Conservation (phyloP, 2,888 invertebrate genomes). For the Listrodromus nycthemerus region DNA sequence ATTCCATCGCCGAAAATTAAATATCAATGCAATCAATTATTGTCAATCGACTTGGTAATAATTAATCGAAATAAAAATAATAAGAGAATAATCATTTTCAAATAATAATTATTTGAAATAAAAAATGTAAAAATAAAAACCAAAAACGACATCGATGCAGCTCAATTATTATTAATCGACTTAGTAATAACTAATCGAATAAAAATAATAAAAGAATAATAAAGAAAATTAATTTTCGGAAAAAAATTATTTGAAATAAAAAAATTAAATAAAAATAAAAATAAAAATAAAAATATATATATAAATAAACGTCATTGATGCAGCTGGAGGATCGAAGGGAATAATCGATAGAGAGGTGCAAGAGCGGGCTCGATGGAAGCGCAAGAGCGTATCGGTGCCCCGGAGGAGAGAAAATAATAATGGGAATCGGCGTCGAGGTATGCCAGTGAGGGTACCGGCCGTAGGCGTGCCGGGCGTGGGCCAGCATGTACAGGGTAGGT, state of each 20-base stretch:
- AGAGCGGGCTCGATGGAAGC: conserved; percentile 38
- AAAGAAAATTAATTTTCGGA: not conserved
- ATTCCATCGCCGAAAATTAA: no score
- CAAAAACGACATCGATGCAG: no score
- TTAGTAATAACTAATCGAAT: no score
- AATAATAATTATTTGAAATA: no score
- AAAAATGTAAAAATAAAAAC: no score
- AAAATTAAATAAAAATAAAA: not conserved
- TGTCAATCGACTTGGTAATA: no score
- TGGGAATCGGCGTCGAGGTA: conserved; percentile 56
- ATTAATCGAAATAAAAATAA: no score
- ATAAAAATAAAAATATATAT: not conserved
- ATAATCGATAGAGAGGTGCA: conserved; percentile 26
- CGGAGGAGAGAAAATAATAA: conserved; percentile 38
- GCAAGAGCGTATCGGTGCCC: conserved; percentile 29
- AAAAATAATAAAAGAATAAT: no score
- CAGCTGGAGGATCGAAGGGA: not conserved
- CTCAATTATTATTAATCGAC: no score
- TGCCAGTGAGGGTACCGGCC: conserved; percentile 41
- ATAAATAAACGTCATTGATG: not conserved
- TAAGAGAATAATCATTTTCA: no score
- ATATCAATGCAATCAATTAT: no score
- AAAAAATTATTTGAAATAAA: not conserved
- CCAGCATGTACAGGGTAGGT: conserved; percentile 56
- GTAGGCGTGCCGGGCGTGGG: conserved; percentile 54